phyloP scores from a whole-genome alignment of 2,888 invertebrate species.

The Myathropa florea region DNA sequence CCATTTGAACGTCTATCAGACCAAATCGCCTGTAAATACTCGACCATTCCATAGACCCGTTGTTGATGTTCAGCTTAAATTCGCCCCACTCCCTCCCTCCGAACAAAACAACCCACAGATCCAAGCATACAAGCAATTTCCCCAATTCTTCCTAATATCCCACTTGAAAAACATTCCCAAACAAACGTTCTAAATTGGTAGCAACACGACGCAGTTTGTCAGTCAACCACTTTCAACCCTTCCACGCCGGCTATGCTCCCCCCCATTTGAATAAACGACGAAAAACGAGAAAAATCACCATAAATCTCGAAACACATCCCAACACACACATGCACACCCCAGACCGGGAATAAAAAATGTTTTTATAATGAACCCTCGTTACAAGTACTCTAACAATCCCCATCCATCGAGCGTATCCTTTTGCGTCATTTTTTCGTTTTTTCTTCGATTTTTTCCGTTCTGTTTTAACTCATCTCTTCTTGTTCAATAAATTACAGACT shows the following conservation, averaged over 20 bases:
- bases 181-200: slow-evolving; percentile 2
- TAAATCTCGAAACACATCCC: slow-evolving; percentile 27
- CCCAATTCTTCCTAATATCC: neutral
- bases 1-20: neutral
- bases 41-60: neutral
- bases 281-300: slow-evolving; percentile 11
- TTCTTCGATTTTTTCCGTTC: neutral
- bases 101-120: too few species aligned
- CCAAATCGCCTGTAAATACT: neutral
- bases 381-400: slow-evolving; percentile 24
- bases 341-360: slow-evolving; percentile 21
- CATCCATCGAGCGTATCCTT: neutral
- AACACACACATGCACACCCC: neutral
- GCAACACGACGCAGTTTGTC: neutral
- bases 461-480: slow-evolving; percentile 49
- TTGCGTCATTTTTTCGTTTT: neutral
- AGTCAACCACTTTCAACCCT: neutral
- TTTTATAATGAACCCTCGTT: slow-evolving; percentile 58
- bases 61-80: neutral
- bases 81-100: neutral
- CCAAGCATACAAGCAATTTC: neutral
- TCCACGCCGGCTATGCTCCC: neutral
- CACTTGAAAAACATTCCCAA: slow-evolving; percentile 3
- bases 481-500: slow-evolving; percentile 75
- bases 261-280: slow-evolving; percentile 3